Evolutionary conservation across 1,140 invertebrate genomes (phyloP).

Genomic region (Camponotus vicinus): DNA sequence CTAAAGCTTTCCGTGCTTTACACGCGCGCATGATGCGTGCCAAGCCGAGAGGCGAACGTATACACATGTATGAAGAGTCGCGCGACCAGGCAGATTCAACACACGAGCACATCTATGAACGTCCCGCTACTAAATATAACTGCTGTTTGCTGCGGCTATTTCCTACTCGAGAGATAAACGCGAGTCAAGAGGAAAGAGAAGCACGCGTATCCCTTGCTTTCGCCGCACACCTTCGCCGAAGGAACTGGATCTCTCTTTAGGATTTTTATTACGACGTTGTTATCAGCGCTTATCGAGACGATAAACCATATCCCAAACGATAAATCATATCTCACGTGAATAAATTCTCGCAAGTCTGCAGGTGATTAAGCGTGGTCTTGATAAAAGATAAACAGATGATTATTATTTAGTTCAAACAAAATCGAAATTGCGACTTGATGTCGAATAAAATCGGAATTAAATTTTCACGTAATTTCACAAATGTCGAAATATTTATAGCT

Average conservation of each 20-base stretch:
- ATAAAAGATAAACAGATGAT: background rate
- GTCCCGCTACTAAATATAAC: slow-evolving; percentile 71
- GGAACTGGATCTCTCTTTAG: background rate
- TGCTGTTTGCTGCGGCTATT: slow-evolving; percentile 66
- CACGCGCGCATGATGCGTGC: background rate
- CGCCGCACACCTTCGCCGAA: background rate
- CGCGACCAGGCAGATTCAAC: slow-evolving; percentile 41
- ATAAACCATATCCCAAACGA: slow-evolving; percentile 1
- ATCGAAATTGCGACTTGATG: background rate
- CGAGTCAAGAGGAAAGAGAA: slow-evolving; percentile 48
- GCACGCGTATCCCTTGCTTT: background rate
- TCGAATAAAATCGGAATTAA: background rate
- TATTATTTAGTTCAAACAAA: background rate
- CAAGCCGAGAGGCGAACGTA: background rate
- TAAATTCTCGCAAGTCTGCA: background rate
- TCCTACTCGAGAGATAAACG: slow-evolving; percentile 70
- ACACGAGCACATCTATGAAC: slow-evolving; percentile 31
- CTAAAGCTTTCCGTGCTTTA: background rate
- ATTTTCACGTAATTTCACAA: background rate
- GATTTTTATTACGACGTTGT: background rate
- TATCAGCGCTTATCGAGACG: background rate
- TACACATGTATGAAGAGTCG: background rate
- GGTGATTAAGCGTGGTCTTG: no score
- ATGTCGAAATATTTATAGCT: background rate
- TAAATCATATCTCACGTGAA: background rate